These are phyloP conservation scores for Odontocolon sp. DNA, from an alignment of 2,888 invertebrate species.

Conservation along the genomic window DNA sequence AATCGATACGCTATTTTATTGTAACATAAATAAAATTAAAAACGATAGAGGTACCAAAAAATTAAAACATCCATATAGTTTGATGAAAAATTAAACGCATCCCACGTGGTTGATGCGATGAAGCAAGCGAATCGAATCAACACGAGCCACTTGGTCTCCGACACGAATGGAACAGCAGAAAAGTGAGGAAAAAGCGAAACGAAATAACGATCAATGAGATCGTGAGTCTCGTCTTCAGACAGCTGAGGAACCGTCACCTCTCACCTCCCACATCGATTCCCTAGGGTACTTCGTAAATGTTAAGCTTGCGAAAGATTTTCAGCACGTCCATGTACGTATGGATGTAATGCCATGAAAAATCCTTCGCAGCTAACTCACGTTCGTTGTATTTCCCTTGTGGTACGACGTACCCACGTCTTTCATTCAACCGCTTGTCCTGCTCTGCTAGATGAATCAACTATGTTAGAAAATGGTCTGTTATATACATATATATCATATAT, in stretches of 20 bases:
- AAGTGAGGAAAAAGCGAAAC: conserved; percentile 14
- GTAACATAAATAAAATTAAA: too few relatives aligned
- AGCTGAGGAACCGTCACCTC: background rate
- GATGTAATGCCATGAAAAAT: conserved; percentile 55
- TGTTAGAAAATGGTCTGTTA: conserved; percentile 41
- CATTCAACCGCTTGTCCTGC: conserved; percentile 44
- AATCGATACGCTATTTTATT: too few relatives aligned
- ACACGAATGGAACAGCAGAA: background rate
- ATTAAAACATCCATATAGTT: too few relatives aligned
- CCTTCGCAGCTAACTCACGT: conserved; percentile 30
- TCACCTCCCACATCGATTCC: conserved; percentile 37
- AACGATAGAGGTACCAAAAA: too few relatives aligned
- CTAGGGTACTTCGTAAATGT: conserved; percentile 50
- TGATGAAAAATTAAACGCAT: conserved; percentile 44
- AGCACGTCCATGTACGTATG: conserved; percentile 65
- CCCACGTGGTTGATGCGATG: conserved; percentile 23
- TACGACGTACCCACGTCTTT: conserved; percentile 45
- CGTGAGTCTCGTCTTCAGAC: conserved; percentile 1
- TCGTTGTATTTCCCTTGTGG: conserved; percentile 56
- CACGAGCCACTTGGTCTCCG: background rate
- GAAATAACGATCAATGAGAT: conserved; percentile 53
- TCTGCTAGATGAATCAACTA: conserved; percentile 50
- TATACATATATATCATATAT: background rate
- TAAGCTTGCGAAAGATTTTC: conserved; percentile 56
- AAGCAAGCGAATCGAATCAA: conserved; percentile 35